Evolutionary conservation across 2,888 invertebrate species (phyloP), one percentile per base, ranked within the genome.

Genomic region (Troglohyphantes excavatus): DNA sequence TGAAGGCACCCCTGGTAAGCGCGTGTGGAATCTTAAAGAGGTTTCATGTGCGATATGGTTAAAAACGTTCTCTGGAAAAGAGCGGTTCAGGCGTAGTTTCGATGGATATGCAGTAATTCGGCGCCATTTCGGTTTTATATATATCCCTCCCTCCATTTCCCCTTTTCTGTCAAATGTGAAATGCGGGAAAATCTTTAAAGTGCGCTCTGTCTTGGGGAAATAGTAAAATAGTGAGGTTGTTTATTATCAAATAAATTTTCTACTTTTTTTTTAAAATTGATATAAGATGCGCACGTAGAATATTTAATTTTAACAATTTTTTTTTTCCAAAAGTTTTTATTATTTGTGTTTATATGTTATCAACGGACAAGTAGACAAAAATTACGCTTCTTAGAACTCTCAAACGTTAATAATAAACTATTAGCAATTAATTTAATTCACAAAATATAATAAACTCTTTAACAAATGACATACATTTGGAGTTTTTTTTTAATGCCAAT

Each of bases 11-110:
- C 17, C 39, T 39, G 53, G 53, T 33, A 75, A 63, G 78, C 53
- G 68, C 61, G 68, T 17, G 23, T 68, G 68, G 85, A 86, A 86
- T 86, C 85, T 86, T 86, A 86, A 86, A 68, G 85, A 86, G 68
- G 67, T 86, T 76, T 70, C 19, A 27, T 39, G 46, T 46, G 68
- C 53, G 68, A 70, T 61, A 72, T 70, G 70, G 67, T 61, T 82
- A 78, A 78, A 78, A 78, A 78, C 78, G 63, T 75, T 75, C 29
- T 59, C 21, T n/a, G 67, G 26, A 67, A 33, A 13, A 26, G 68
- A 65, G 65, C 33, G 9, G 33, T n/a, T 53, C n/a, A n/a, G 65
- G 17, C 19, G 68, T 17, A 23, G 33, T 61, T 61, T 63, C 39
- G 53, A 17, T 29, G 61, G 53, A 19, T n/a, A n/a, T 39, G 63